Conservation (phyloP, 1,140 invertebrate genomes). For the Eumeta japonica region DNA sequence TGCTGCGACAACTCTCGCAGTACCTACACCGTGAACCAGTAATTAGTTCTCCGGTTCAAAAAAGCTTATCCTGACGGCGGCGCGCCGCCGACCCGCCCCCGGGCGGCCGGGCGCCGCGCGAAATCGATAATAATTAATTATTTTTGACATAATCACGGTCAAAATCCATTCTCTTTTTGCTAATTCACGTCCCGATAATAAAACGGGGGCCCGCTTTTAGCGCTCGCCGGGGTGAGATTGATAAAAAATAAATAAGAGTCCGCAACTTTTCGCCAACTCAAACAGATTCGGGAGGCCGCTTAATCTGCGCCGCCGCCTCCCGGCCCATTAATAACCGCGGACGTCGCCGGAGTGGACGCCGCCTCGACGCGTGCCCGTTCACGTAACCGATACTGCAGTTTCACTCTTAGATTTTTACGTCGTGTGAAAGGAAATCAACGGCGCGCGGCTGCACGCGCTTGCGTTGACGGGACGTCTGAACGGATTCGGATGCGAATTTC, state of each 20-base stretch:
- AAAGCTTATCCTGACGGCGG: conserved; percentile 35
- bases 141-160: conserved; percentile 60
- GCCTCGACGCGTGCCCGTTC: too few relatives aligned
- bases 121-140: conserved; percentile 62
- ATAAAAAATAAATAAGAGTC: conserved; percentile 56
- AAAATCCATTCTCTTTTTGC: conserved; percentile 61
- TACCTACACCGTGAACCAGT: conserved; percentile 28
- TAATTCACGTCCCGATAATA: conserved; percentile 58
- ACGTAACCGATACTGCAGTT: too few relatives aligned
- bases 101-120: conserved; percentile 18
- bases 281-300: conserved; percentile 33
- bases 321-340: conserved; percentile 36
- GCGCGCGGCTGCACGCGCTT: too few relatives aligned
- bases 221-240: conserved; percentile 42
- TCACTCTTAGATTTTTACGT: conserved; percentile 8
- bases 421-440: conserved; percentile 6
- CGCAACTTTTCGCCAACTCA: conserved; percentile 43
- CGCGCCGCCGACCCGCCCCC: conserved; percentile 36
- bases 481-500: too few relatives aligned
- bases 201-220: conserved; percentile 49
- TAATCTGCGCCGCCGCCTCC: conserved; percentile 27
- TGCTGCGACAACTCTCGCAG: too few relatives aligned
- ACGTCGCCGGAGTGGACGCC: too few relatives aligned
- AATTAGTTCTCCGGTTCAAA: conserved; percentile 55
- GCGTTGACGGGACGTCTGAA: too few relatives aligned